A percentile compares a stretch with the other conserved stretches of the same genome.
Conservation (phyloP, 2,113 vertebrate genomes). For the Amia ocellicauda region DNA sequence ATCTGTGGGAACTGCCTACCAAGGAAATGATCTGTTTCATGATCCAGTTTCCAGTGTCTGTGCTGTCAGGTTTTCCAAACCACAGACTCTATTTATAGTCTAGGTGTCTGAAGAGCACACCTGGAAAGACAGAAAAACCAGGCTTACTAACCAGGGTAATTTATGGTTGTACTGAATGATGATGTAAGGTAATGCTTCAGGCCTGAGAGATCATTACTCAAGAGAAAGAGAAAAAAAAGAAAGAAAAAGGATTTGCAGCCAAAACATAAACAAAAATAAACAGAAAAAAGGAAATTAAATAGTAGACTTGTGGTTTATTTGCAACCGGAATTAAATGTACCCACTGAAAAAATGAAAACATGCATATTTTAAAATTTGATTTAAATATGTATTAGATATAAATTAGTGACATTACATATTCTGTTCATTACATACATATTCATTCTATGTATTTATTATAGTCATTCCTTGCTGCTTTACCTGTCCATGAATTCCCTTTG, state of each 20-base stretch:
- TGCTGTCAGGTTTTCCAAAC: conserved; percentile 48
- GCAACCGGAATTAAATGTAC: no score
- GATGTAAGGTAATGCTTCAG: conserved; percentile 34
- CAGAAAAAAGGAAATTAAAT: conserved; percentile 47
- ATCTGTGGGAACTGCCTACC: conserved; percentile 43
- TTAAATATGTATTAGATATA: no score
- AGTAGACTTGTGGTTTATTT: no score
- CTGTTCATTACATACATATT: no score
- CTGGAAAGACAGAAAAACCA: conserved; percentile 46
- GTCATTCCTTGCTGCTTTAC: no score
- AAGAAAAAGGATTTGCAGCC: background rate
- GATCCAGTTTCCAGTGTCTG: conserved; percentile 49
- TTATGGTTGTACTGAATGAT: conserved; percentile 45
- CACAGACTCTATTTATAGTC: conserved; percentile 27
- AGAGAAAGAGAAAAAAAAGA: background rate
- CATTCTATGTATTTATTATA: no score
- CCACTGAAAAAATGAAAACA: no score
- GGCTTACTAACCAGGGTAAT: conserved; percentile 44
- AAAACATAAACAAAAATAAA: conserved; percentile 33
- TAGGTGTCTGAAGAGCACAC: conserved; percentile 43
- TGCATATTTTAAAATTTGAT: no score
- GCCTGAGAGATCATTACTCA: conserved; percentile 11
- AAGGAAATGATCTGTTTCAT: conserved; percentile 34
- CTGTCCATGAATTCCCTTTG: no score
- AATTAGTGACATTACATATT: no score